Base-by-base conservation (phyloP, 2,888 invertebrate species). In the Volucella bombylans region DNA sequence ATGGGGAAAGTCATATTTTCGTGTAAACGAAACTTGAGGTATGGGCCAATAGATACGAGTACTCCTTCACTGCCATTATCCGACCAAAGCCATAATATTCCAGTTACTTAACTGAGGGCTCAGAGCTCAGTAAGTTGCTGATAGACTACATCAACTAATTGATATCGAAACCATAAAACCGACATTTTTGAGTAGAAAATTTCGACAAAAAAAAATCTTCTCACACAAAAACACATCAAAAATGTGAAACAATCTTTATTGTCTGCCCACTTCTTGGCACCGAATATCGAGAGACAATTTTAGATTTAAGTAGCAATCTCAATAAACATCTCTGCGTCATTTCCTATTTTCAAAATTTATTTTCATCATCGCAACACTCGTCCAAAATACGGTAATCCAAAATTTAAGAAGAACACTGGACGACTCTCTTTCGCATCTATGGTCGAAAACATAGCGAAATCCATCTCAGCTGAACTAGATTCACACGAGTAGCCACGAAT, bases 191-290 rank as follows among this genome's bases (percentile, higher is more conserved):
- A 31, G n/a, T 38, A 9, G n/a, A 23, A 31, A 62, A 73, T 45
- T 54, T 23, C 10, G 10, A n/a, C 2, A n/a, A 39, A 41, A 38
- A 47, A 12, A 41, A 65, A 23, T 11, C 31, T 59, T 39, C 18
- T 38, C 18, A 23, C 18, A 23, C 18, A 55, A 55, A 45, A 31
- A 12, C 43, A 43, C 12, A 54, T 67, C 0, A 12, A 43, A 64
- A 52, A 52, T 18, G 15, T 15, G 9, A 14, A 45, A 62, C 8
- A 39, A 54, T 43, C 43, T 54, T 15, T 31, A 50, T 41, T 15
- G 10, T 12, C 49, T 55, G 41, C 79, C 82, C 79, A 82, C 73
- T 23, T 69, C 62, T 82, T 82, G 82, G 82, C 82, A 79, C 10
- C n/a, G 18, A 18, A 31, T 43, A 47, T 12, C 39, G 31, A 31